A percentile compares a stretch with the other conserved stretches of the same genome.
Evolutionary conservation across 2,113 vertebrate species (phyloP).

Genomic region (Sardina pilchardus): DNA sequence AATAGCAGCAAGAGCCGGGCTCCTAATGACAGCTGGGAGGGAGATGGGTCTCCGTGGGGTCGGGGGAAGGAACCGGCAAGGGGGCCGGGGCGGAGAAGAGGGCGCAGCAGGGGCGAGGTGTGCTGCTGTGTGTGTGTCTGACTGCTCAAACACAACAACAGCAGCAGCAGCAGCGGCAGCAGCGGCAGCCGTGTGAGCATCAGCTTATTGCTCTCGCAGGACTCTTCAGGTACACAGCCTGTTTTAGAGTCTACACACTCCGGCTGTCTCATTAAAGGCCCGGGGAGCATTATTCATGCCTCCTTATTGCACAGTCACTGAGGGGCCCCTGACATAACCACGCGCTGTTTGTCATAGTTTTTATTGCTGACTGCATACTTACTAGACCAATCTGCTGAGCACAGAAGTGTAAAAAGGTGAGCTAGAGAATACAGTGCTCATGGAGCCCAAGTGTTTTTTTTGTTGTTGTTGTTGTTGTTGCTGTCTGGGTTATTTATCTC

Average conservation of each 20-base stretch:
- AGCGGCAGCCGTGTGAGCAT: neutral
- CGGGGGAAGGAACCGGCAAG: slow-evolving; percentile 16
- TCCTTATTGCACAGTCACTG: neutral
- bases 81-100: neutral
- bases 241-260: slow-evolving; percentile 17
- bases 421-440: neutral
- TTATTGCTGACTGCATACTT: slow-evolving; percentile 1
- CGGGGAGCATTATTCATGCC: neutral
- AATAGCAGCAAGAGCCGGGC: slow-evolving; percentile 33
- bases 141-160: neutral
- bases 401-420: neutral
- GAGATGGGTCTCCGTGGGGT: slow-evolving; percentile 40
- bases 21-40: slow-evolving; percentile 46
- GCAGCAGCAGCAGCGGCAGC: neutral
- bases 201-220: slow-evolving; percentile 42
- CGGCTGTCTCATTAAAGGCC: neutral
- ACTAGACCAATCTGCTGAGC: neutral
- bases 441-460: neutral
- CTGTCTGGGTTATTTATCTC: neutral
- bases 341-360: neutral
- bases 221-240: slow-evolving; percentile 40
- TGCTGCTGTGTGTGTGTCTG: slow-evolving; percentile 39
- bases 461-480: too few relatives aligned
- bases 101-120: neutral
- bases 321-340: neutral